Evolutionary conservation across 2,797 vertebrate genomes (phyloP).

Genomic region (Todus mexicanus): DNA sequence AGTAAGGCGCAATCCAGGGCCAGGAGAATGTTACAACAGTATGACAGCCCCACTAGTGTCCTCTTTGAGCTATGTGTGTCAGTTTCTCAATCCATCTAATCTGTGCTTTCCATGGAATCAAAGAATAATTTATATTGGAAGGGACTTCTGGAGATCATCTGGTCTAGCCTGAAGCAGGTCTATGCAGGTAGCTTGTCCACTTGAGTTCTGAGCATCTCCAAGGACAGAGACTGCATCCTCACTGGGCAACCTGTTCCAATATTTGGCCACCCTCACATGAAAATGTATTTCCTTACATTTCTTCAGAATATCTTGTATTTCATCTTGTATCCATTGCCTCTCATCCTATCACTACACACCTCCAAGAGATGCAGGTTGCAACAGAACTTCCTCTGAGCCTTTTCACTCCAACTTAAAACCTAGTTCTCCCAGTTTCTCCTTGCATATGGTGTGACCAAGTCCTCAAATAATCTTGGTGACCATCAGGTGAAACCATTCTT

Average conservation of each 20-base stretch:
- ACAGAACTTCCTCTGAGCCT: neutral
- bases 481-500: neutral
- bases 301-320: neutral
- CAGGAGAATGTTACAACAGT: neutral
- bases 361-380: neutral
- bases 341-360: neutral
- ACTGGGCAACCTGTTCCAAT: neutral
- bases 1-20: neutral
- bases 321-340: neutral
- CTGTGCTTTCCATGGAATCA: neutral
- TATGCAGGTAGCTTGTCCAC: neutral
- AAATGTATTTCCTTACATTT: neutral
- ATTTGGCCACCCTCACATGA: neutral
- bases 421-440: neutral
- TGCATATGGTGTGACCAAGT: fast-evolving
- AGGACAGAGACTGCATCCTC: neutral
- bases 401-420: neutral
- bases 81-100: neutral
- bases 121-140: neutral
- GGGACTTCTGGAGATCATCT: neutral
- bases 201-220: neutral
- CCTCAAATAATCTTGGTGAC: neutral
- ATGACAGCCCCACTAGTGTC: neutral
- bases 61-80: neutral
- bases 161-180: neutral